Evolutionary conservation across 2,113 vertebrate genomes (phyloP), one percentile per base, ranked within the genome.

Genomic region (Elephas maximus): DNA sequence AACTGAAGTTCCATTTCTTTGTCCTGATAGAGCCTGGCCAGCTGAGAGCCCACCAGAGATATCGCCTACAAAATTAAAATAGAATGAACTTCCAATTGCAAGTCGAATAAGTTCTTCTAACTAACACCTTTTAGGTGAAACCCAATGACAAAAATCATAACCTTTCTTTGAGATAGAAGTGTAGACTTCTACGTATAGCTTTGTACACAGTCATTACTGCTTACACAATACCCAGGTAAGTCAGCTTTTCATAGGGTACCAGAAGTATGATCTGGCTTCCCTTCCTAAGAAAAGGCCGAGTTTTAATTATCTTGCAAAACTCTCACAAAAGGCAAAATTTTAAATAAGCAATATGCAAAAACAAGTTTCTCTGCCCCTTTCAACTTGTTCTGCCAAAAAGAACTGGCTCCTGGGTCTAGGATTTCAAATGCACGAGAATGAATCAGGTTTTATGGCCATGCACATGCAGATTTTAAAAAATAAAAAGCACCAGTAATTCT

Each of bases 1-100:
- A 99, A 99, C 96, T 99, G 99, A 60, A 94, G 91, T 9, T 97
- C 98, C 90, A 99, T 99, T 90, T 99, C 98, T 45, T 85, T 74
- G 86, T 99, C 99, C 2, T 98, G 91, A 94, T 98, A 99, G 90
- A 99, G 97, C 71, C 87, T 83, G 98, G 99, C 99, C 89, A 99
- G 98, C 96, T 99, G 98, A 53, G 98, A 98, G 74, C 99, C 99
- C 62, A 99, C 99, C 91, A 98, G 97, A 65, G 99, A 99, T 53
- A 99, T 98, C 45, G 99, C 99, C 99, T 99, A 87, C 82, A 96
- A 37, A 85, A 26, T 62, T 60, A 97, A 57, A 26, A 94, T 23
- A 88, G 7, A 65, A 44, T n/a, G 87, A 77, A 97, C 83, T 73
- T 48, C 76, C 18, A 37, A 41, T 28, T 44, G 4, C 15, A 87